Evolutionary conservation across 2,797 vertebrate genomes (phyloP).

Genomic region (Pygocentrus nattereri): DNA sequence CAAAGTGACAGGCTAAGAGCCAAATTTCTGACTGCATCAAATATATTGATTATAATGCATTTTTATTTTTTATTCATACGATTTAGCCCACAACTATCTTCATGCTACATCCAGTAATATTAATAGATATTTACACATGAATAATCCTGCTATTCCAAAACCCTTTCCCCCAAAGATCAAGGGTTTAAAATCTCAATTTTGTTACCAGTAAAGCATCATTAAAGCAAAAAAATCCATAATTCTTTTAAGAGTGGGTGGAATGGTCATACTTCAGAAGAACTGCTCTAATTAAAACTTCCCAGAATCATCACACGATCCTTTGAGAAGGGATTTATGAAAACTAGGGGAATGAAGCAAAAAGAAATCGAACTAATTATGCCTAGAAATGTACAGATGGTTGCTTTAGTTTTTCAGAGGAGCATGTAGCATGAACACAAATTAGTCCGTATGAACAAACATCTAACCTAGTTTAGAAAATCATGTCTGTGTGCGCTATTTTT

Average conservation of each 20-base stretch:
- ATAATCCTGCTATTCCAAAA: too few species aligned
- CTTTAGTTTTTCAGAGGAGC: slow-evolving; percentile 16
- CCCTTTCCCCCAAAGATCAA: too few species aligned
- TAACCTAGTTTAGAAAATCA: slow-evolving; percentile 20
- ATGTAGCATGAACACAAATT: slow-evolving; percentile 40
- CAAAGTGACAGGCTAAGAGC: too few species aligned
- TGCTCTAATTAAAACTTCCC: not conserved
- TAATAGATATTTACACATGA: too few species aligned
- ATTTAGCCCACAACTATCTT: too few species aligned
- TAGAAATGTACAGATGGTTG: slow-evolving; percentile 5
- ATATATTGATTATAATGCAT: too few species aligned
- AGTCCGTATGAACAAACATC: slow-evolving; percentile 43
- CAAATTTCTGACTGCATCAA: too few species aligned
- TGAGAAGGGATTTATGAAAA: not conserved
- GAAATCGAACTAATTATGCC: not conserved
- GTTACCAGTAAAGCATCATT: too few species aligned
- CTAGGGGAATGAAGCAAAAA: not conserved
- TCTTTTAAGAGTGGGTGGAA: not conserved
- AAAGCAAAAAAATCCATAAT: not conserved
- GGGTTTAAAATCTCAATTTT: too few species aligned
- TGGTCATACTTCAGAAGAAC: not conserved
- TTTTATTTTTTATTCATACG: too few species aligned
- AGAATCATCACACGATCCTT: not conserved
- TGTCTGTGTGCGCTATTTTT: not conserved
- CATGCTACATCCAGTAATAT: too few species aligned